phyloP scores from a whole-genome alignment of 2,113 vertebrate species.

The Seriola rivoliana region DNA sequence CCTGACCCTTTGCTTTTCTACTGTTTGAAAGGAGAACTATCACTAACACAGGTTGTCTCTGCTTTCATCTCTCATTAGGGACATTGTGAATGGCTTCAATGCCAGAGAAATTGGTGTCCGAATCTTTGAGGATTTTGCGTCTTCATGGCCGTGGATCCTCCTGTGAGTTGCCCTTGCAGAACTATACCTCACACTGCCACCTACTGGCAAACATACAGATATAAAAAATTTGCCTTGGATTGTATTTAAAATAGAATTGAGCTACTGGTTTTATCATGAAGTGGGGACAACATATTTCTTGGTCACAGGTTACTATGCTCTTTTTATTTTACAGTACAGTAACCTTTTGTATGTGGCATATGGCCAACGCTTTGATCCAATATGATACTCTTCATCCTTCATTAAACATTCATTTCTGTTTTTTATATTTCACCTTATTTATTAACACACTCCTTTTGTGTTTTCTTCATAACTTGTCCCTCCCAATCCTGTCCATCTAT shows the following conservation, averaged over 20 bases:
- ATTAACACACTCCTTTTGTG: neutral
- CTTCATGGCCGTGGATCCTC: conserved; percentile 93
- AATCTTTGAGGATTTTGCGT: conserved; percentile 92
- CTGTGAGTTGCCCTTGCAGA: conserved; percentile 83
- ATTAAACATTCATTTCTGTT: neutral
- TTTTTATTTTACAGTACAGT: neutral
- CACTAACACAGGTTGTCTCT: neutral
- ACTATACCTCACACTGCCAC: conserved; percentile 17
- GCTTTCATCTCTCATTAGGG: conserved; percentile 45
- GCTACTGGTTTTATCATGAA: neutral
- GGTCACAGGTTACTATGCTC: neutral
- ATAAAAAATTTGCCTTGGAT: neutral
- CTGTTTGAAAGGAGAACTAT: neutral
- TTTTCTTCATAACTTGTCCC: neutral
- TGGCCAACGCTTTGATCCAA: neutral
- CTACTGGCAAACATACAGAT: conserved; percentile 29
- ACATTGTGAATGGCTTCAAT: conserved; percentile 81
- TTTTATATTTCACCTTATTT: neutral
- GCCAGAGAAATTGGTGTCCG: conserved; percentile 84
- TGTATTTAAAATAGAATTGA: neutral
- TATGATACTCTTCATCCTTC: neutral
- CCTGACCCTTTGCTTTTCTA: neutral
- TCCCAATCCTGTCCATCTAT: neutral
- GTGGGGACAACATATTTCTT: neutral
- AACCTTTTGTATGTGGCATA: neutral